A percentile compares a stretch with the other conserved stretches of the same genome.
Evolutionary conservation across 2,113 vertebrate genomes (phyloP).

Genomic region (Trogon surrucura): DNA sequence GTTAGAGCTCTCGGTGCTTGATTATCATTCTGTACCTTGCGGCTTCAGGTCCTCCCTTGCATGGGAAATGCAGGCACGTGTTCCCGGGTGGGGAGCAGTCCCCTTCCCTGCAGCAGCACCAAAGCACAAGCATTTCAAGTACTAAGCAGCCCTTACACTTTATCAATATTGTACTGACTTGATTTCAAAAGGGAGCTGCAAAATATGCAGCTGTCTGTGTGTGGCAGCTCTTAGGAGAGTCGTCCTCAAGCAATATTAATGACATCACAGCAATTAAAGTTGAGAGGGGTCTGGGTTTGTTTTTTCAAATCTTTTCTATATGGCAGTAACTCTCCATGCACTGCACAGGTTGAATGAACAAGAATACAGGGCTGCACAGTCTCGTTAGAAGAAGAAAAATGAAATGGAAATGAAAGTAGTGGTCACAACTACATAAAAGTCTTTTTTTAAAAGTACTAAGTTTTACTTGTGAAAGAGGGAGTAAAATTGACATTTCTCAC

Average conservation of each 20-base stretch:
- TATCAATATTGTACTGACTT: neutral
- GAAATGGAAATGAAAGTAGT: neutral
- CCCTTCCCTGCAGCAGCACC: neutral
- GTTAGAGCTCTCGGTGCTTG: neutral
- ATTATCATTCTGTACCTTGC: neutral
- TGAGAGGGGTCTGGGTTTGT: fast-evolving
- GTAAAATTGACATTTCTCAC: neutral
- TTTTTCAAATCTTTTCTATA: neutral
- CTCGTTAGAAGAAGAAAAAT: neutral
- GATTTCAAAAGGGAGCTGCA: neutral
- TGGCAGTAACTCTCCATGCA: neutral
- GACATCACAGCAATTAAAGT: neutral
- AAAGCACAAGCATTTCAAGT: neutral
- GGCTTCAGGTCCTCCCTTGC: neutral
- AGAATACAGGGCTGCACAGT: fast-evolving
- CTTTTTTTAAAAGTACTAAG: neutral
- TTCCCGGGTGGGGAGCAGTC: neutral
- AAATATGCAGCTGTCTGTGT: neutral
- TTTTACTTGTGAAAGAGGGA: neutral
- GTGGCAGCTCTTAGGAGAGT: neutral
- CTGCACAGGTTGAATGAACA: neutral
- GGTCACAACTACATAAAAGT: neutral
- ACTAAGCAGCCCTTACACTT: neutral
- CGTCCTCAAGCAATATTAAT: neutral
- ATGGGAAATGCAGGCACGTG: neutral